Percentiles rank a stretch among this genome's conserved stretches.
Evolutionary conservation across 2,113 vertebrate species (phyloP).

Genomic region (Corydoras maculifer): DNA sequence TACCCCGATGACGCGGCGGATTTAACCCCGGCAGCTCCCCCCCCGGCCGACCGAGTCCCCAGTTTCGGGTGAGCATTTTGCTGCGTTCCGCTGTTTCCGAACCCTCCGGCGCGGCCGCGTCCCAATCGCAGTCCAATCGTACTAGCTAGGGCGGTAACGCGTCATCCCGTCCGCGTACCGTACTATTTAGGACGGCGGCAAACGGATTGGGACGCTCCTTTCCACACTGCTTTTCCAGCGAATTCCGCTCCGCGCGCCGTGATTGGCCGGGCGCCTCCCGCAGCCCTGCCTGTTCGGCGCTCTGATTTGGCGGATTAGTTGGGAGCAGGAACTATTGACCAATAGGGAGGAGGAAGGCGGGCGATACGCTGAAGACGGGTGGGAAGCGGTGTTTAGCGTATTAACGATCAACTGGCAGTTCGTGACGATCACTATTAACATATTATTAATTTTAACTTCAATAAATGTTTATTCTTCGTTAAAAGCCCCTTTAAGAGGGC

Average conservation of each 20-base stretch:
- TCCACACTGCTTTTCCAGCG: background rate
- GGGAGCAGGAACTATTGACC: background rate
- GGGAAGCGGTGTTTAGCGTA: background rate
- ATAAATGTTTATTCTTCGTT: no score
- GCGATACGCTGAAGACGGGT: background rate
- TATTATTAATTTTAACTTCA: no score
- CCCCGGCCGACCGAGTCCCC: slow-evolving; percentile 48
- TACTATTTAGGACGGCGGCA: background rate
- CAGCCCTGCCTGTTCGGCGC: background rate
- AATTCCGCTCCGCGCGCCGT: background rate
- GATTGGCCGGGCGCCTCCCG: background rate
- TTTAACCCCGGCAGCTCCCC: slow-evolving; percentile 50
- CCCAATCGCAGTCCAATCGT: background rate
- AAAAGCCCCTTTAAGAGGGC: no score
- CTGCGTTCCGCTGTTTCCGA: no score
- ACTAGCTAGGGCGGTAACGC: background rate
- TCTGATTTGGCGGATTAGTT: slow-evolving; percentile 1
- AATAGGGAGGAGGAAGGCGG: background rate
- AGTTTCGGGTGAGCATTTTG: slow-evolving; percentile 55
- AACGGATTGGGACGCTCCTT: background rate
- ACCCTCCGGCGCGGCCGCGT: background rate
- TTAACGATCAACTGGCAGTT: no score
- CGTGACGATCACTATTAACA: no score
- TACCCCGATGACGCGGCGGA: slow-evolving; percentile 56
- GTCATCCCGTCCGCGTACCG: background rate